Percentiles rank a stretch among this genome's conserved stretches.
phyloP scores from a whole-genome alignment of 2,113 vertebrate species.

The Crotalus horridus region DNA sequence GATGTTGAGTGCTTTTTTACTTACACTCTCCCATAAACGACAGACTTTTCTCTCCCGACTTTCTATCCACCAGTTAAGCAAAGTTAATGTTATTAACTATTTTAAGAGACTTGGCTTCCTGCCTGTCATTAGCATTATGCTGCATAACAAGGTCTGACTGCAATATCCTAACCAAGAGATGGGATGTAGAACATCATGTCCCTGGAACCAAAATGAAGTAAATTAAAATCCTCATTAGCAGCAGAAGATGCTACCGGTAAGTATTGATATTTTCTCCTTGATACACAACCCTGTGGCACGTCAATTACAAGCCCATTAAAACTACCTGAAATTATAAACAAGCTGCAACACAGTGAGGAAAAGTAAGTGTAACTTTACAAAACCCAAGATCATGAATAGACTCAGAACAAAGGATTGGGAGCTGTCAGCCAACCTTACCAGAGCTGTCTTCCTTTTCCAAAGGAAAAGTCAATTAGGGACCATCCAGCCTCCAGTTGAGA shows the following conservation, averaged over 20 bases:
- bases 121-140: slow-evolving; percentile 45
- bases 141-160: slow-evolving; percentile 57
- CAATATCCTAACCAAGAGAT: slow-evolving; percentile 39
- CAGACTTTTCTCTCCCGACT: background rate
- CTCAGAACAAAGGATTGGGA: background rate
- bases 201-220: slow-evolving; percentile 51
- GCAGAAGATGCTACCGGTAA: slow-evolving; percentile 51
- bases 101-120: slow-evolving; percentile 45
- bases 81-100: slow-evolving; percentile 42
- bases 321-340: slow-evolving; percentile 48
- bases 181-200: slow-evolving; percentile 50
- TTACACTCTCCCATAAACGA: background rate
- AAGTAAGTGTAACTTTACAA: background rate
- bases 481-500: background rate
- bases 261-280: slow-evolving; percentile 65
- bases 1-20: background rate
- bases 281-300: slow-evolving; percentile 47
- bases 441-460: background rate
- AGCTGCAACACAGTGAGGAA: slow-evolving; percentile 43
- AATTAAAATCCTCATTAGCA: slow-evolving; percentile 65
- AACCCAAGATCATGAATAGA: background rate
- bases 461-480: slow-evolving; percentile 8
- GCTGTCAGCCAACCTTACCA: fast-evolving
- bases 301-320: slow-evolving; percentile 55
- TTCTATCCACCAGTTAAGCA: background rate